Evolutionary conservation across 2,888 invertebrate genomes (phyloP), one percentile per base, ranked within the genome.

Genomic region (Mongoloraphidia duomilia): DNA sequence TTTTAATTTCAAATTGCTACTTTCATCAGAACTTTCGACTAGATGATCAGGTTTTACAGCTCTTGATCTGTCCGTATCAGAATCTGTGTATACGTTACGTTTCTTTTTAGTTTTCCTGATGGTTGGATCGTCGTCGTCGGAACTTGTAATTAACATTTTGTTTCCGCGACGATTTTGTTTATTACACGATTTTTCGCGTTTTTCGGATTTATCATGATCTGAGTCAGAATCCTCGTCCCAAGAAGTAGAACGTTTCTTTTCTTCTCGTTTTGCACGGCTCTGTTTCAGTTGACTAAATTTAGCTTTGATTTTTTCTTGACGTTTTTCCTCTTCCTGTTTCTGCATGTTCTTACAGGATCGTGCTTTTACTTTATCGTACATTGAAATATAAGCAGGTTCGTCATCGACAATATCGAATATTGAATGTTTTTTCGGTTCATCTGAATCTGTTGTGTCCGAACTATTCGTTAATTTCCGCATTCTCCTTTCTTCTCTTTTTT

Each of bases 331-430:
- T 62, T 88, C 88, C 63, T 89, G 82, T 63, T 90, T 90, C 64
- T 90, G 88, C 84, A 90, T 88, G 65, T 91, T 92, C 67, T 92
- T 91, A 60, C 90, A 91, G 26, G 92, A 91, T 39, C 92, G 78
- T 3, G 92, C 92, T 67, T 93, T 93, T 0, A 93, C 92, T 69
- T 95, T 95, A 64, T 95, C 95, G 65, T 96, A 96, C 95, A 96
- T 96, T 9, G 94, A 94, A 52, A 93, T 89, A 63, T 92, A 93
- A 9, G 85, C 82, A 1, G 92, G 91, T 51, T 84, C 90, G 61
- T 90, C 90, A 62, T 87, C 85, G 41, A 88, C 80, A 50, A 91
- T 89, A 63, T 90, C 90, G 65, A 92, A 91, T 61, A 91, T 90
- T 49, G 90, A 91, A 71, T 89, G 90, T 65, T 89, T 88, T 65